These are phyloP conservation scores for Maniola hyperantus DNA, from an alignment of 2,888 invertebrate species.

Conservation along the genomic window DNA sequence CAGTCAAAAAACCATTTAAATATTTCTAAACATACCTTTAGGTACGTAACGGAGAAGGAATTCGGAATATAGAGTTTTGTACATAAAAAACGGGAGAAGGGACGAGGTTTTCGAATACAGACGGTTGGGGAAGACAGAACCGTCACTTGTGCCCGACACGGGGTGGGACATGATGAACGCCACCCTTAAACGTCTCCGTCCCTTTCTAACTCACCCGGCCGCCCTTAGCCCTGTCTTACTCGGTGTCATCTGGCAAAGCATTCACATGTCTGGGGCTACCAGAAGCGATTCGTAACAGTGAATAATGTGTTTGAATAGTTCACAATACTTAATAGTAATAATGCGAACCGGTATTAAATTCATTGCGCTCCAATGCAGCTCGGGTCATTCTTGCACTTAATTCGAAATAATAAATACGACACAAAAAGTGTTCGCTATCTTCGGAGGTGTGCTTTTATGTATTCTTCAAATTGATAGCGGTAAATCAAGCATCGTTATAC, in stretches of 20 bases:
- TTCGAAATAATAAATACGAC: constrained; percentile 18
- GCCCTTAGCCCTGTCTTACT: constrained; percentile 50
- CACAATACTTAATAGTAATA: constrained; percentile 71
- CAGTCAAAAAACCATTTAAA: constrained; percentile 30
- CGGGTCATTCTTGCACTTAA: constrained; percentile 16
- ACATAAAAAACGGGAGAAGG: constrained; percentile 55
- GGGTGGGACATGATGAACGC: constrained; percentile 75
- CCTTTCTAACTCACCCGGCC: constrained; percentile 50
- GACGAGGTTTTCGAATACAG: constrained; percentile 69
- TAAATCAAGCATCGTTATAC: constrained; percentile 75
- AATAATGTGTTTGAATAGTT: constrained; percentile 72
- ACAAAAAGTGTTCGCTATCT: constrained; percentile 34
- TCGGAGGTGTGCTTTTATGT: constrained; percentile 71
- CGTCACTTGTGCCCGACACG: constrained; percentile 76
- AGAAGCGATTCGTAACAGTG: constrained; percentile 78
- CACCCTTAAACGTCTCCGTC: constrained; percentile 65
- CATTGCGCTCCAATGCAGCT: constrained; percentile 26
- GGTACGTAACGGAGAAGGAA: constrained; percentile 21
- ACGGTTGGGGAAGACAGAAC: constrained; percentile 72
- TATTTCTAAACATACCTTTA: constrained; percentile 26
- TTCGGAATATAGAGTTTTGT: constrained; percentile 39
- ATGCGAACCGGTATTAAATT: constrained; percentile 41
- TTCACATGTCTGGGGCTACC: constrained; percentile 71
- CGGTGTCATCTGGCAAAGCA: constrained; percentile 73
- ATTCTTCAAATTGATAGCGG: constrained; percentile 73